Percentiles rank a stretch among this genome's conserved stretches.
Conservation (phyloP, 2,797 vertebrate genomes). For the Gephyroberyx darwinii region DNA sequence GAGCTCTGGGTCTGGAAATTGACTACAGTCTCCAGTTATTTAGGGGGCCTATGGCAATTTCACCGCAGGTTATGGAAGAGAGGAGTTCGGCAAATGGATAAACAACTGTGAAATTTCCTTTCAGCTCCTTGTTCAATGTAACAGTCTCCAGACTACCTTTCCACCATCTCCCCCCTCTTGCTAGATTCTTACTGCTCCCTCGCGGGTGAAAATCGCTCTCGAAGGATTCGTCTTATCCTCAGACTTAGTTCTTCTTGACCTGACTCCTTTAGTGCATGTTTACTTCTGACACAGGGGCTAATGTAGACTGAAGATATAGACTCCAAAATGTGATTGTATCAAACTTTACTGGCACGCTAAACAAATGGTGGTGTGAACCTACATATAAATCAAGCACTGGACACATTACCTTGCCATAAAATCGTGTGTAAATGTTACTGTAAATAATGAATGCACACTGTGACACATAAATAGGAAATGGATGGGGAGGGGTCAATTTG, state of each 20-base stretch:
- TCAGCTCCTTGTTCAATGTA: constrained; percentile 65
- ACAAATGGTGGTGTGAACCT: constrained; percentile 8
- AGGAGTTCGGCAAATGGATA: constrained; percentile 73
- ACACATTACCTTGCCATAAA: constrained; percentile 2
- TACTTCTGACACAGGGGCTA: constrained; percentile 9
- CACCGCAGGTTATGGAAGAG: constrained; percentile 72
- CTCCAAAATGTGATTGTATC: constrained; percentile 11
- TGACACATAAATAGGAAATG: background rate
- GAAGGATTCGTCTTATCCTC: background rate
- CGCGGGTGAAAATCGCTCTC: constrained; percentile 5
- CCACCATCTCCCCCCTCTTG: constrained; percentile 13
- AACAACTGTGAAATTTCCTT: constrained; percentile 78
- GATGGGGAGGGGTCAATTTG: too few species aligned
- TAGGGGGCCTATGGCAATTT: constrained; percentile 78
- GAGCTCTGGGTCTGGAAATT: constrained; percentile 76
- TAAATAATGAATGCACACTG: constrained; percentile 19
- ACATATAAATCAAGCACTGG: background rate
- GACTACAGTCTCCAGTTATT: constrained; percentile 78
- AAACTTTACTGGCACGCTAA: background rate
- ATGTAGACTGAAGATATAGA: too few species aligned
- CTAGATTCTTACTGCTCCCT: constrained; percentile 22
- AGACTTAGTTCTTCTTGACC: constrained; percentile 2
- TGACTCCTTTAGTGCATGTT: constrained; percentile 4
- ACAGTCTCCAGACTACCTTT: constrained; percentile 38
- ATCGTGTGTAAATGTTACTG: constrained; percentile 6